Evolutionary conservation across 2,888 invertebrate species (phyloP).

Genomic region (Adelphocoris suturalis): DNA sequence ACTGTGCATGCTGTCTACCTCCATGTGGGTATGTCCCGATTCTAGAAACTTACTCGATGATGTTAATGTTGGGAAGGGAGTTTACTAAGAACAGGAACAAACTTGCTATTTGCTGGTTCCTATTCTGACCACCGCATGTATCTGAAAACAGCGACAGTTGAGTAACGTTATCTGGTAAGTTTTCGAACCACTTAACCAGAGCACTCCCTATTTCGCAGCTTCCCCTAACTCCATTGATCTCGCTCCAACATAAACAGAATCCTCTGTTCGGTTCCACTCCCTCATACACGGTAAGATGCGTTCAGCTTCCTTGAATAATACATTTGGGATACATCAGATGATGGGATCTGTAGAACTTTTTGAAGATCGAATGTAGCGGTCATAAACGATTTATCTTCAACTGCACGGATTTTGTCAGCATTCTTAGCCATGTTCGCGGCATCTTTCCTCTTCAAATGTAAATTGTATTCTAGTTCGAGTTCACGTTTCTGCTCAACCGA

Average conservation of each 20-base stretch:
- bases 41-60: background rate
- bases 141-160: constrained; percentile 35
- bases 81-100: background rate
- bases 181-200: background rate
- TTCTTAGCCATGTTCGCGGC: background rate
- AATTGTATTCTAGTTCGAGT: background rate
- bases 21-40: background rate
- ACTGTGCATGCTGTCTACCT: background rate
- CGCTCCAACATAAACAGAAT: constrained; percentile 76
- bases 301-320: constrained; percentile 70
- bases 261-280: constrained; percentile 76
- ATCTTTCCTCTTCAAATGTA: background rate
- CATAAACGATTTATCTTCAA: background rate
- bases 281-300: constrained; percentile 77
- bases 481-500: background rate
- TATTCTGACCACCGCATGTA: constrained; percentile 21
- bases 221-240: constrained; percentile 68
- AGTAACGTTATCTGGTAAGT: background rate
- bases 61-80: background rate
- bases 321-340: background rate
- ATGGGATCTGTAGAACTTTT: background rate
- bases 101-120: background rate
- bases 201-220: constrained; percentile 77
- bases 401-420: background rate
- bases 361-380: background rate